phyloP scores from a whole-genome alignment of 2,888 invertebrate species.

The Isotomurus palustris region DNA sequence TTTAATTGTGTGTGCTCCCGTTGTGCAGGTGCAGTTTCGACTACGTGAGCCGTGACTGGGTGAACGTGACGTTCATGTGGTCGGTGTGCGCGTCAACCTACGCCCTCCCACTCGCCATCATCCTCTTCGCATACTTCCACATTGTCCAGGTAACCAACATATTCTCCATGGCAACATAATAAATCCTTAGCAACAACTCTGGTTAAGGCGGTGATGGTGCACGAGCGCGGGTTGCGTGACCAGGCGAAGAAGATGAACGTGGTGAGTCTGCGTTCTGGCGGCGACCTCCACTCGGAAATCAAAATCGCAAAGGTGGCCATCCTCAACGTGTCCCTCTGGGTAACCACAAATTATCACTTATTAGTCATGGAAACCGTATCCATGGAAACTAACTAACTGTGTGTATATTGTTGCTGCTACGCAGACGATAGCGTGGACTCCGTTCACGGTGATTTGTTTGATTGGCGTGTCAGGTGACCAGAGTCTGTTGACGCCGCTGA shows the following conservation, averaged over 20 bases:
- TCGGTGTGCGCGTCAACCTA: conserved; percentile 72
- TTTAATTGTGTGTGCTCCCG: too few relatives aligned
- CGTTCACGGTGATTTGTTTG: conserved; percentile 72
- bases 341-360: conserved; percentile 85
- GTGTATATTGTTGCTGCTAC: conserved; percentile 65
- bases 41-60: conserved; percentile 69
- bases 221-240: conserved; percentile 26
- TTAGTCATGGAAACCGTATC: too few relatives aligned
- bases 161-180: background rate
- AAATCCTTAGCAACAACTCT: background rate
- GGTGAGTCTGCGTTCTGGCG: conserved; percentile 57
- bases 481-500: conserved; percentile 68
- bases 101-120: conserved; percentile 68
- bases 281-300: conserved; percentile 75
- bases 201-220: conserved; percentile 25
- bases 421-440: conserved; percentile 91
- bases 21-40: conserved; percentile 70
- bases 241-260: conserved; percentile 38
- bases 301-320: conserved; percentile 82
- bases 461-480: conserved; percentile 69
- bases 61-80: conserved; percentile 73
- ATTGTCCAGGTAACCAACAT: conserved; percentile 60
- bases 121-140: conserved; percentile 82
- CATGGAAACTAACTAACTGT: too few relatives aligned
- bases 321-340: conserved; percentile 84